phyloP scores from a whole-genome alignment of 2,113 vertebrate genomes.

The Hippopotamus amphibius region DNA sequence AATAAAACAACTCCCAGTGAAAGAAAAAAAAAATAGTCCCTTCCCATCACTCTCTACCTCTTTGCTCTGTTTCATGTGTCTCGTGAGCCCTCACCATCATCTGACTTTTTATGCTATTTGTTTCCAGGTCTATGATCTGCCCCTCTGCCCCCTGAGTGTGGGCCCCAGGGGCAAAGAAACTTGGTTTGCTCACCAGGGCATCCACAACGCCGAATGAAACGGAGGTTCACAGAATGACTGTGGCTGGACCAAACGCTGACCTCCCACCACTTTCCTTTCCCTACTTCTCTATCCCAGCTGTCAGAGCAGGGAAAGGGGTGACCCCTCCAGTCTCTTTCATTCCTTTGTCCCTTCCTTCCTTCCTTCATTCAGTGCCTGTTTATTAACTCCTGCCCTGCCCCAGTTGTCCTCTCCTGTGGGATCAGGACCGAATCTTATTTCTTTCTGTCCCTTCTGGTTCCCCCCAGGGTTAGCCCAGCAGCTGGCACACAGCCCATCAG shows the following conservation, averaged over 20 bases:
- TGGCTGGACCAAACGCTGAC: neutral
- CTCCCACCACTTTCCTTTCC: neutral
- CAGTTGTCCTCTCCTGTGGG: neutral
- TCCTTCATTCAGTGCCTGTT: neutral
- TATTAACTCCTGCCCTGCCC: neutral
- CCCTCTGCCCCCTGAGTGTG: fast-evolving
- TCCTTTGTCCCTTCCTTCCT: too few relatives aligned
- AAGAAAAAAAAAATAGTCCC: neutral
- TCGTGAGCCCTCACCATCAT: neutral
- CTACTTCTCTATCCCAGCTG: too few relatives aligned
- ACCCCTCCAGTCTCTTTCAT: neutral
- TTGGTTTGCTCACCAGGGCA: too few relatives aligned
- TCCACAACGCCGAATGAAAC: neutral
- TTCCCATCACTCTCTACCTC: neutral
- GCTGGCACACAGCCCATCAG: too few relatives aligned
- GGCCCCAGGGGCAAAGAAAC: neutral
- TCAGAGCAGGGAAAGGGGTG: neutral
- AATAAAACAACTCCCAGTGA: neutral
- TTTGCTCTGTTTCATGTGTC: neutral
- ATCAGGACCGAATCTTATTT: neutral
- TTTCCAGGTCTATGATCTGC: neutral
- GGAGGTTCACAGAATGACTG: neutral
- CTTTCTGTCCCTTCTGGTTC: neutral
- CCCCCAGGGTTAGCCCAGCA: neutral
- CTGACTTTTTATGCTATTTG: neutral